Evolutionary conservation across 2,113 vertebrate genomes (phyloP), one percentile per base, ranked within the genome.

Genomic region (Potamarius usumacintae): DNA sequence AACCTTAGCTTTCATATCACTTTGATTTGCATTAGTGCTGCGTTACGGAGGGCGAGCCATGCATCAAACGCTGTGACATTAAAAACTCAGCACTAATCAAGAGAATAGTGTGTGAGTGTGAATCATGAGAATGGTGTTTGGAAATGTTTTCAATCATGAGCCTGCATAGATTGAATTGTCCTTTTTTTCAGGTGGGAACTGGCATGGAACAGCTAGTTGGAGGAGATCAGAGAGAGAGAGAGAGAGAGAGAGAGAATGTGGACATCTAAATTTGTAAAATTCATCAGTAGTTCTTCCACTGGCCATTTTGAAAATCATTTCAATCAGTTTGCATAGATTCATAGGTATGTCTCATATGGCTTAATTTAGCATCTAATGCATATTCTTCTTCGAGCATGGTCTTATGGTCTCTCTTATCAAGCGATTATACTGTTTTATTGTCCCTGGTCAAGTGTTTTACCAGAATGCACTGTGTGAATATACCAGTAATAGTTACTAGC

Each of bases 1-100:
- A 55, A 17, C 14, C 17, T 34, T 60, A 57, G 55, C 53, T 17
- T 22, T 84, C 52, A 18, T 55, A 55, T 53, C 63, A 34, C 34
- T 57, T 53, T 72, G 65, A 20, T 72, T 42, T 42, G 42, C 42
- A 42, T 42, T 52, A 57, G 65, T 84, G 83, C 63, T 84, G 83
- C 67, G 57, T 71, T 72, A 57, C 8, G 1, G 27, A 52, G 15
- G 30, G 48, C 1, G 15, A 8, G 62, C 52, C 63, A 57, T 84
- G 65, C 48, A 55, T 84, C 65, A 71, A 57, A 42, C 27, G 69
- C 83, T 57, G 62, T 50, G 34, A 65, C 81, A 83, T 83, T 67
- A 83, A 82, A 42, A 10, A 63, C 30, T 6, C 30, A 25, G 58
- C 17, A 60, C 80, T 63, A 82, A 62, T 82, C 58, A 63, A 48